Evolutionary conservation across 2,113 vertebrate species (phyloP).

Genomic region (Corynorhinus townsendii): DNA sequence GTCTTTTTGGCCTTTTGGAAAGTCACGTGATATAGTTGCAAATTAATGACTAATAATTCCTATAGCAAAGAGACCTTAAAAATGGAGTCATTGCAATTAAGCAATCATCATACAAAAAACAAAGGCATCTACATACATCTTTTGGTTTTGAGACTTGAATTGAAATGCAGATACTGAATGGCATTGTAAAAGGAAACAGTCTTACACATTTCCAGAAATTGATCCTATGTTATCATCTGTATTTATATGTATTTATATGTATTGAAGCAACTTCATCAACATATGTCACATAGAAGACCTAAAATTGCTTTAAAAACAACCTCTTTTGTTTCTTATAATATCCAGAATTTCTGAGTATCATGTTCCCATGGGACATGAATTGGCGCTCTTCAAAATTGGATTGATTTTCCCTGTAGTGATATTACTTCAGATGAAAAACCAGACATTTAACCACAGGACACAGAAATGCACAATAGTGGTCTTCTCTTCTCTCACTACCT

Average conservation of each 20-base stretch:
- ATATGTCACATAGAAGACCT: neutral
- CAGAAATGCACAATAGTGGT: fast-evolving
- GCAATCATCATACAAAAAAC: neutral
- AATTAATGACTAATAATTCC: neutral
- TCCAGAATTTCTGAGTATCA: neutral
- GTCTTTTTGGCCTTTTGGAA: neutral
- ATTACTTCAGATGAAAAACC: neutral
- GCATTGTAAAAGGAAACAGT: neutral
- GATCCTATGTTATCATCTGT: neutral
- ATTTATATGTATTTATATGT: too few species aligned
- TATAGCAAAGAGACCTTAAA: neutral
- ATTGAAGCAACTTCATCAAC: neutral
- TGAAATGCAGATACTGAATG: neutral
- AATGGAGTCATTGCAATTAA: neutral
- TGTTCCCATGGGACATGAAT: neutral
- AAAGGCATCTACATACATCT: neutral
- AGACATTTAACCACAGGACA: neutral
- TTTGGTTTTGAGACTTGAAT: neutral
- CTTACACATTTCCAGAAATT: neutral
- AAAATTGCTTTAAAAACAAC: neutral
- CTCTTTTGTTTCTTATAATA: neutral
- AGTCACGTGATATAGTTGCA: neutral
- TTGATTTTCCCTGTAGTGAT: neutral
- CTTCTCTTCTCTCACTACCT: neutral
- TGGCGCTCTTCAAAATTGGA: neutral